These are phyloP conservation scores for Colistium nudipinnis DNA, from an alignment of 2,113 vertebrate species.

Conservation along the genomic window DNA sequence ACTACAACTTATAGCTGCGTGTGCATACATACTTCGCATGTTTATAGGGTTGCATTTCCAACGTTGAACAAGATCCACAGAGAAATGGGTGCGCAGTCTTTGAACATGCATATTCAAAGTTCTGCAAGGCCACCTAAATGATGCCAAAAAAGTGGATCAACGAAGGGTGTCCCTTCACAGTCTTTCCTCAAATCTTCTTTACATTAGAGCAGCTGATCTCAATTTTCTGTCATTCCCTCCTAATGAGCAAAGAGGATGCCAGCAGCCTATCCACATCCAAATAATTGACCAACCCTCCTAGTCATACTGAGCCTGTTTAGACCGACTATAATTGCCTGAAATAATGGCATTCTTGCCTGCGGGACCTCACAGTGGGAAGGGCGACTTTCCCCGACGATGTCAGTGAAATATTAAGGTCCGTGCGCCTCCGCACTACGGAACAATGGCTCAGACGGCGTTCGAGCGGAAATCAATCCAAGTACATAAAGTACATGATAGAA, in stretches of 20 bases:
- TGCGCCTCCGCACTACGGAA: slow-evolving; percentile 11
- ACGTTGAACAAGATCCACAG: too few species aligned
- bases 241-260: slow-evolving; percentile 33
- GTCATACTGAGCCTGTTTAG: slow-evolving; percentile 19
- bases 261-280: slow-evolving; percentile 21
- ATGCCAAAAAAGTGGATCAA: slow-evolving; percentile 3
- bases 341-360: slow-evolving; percentile 14
- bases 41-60: not conserved
- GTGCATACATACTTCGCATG: too few species aligned
- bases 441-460: not conserved
- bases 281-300: slow-evolving; percentile 38
- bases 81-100: too few species aligned
- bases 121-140: not conserved
- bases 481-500: slow-evolving; percentile 2
- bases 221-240: slow-evolving; percentile 4
- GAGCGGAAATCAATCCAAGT: slow-evolving; percentile 30
- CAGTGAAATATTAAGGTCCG: slow-evolving; percentile 25
- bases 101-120: too few species aligned
- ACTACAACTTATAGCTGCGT: not conserved
- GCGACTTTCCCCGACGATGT: slow-evolving; percentile 6
- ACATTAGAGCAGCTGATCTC: slow-evolving; percentile 18
- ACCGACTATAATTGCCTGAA: slow-evolving; percentile 47
- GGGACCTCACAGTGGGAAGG: slow-evolving; percentile 13
- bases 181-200: not conserved
- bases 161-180: not conserved